Percentiles rank a stretch among this genome's conserved stretches.
phyloP scores from a whole-genome alignment of 2,888 invertebrate genomes.

The Apamea anceps region DNA sequence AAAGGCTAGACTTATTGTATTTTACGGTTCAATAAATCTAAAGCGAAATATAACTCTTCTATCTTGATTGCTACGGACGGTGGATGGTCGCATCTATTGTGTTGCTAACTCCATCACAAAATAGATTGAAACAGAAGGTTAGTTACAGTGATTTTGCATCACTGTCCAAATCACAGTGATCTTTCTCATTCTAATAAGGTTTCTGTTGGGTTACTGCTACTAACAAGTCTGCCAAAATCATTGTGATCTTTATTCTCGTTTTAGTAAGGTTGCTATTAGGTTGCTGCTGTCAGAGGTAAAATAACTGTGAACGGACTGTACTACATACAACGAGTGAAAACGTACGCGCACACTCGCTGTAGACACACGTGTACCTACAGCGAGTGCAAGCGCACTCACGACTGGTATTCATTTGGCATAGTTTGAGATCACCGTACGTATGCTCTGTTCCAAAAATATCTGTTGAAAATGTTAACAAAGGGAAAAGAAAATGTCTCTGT shows the following conservation, averaged over 20 bases:
- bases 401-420: not conserved
- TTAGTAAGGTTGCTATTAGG: no score
- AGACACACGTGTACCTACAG: not conserved
- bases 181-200: no score
- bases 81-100: constrained; percentile 25
- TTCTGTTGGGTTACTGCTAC: no score
- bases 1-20: constrained; percentile 42
- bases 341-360: not conserved
- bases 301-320: no score
- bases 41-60: constrained; percentile 34
- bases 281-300: no score
- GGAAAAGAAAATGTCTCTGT: not conserved
- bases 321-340: no score
- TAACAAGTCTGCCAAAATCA: no score
- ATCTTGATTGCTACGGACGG: constrained; percentile 54
- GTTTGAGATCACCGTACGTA: not conserved
- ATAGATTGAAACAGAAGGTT: constrained; percentile 14
- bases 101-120: not conserved
- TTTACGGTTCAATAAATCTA: constrained; percentile 40
- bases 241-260: no score
- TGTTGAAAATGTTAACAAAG: not conserved
- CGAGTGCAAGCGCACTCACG: not conserved
- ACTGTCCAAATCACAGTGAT: no score
- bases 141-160: not conserved
- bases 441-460: not conserved